Evolutionary conservation across 92 coral and sea anemone genomes (phyloP).

Genomic region (Phenganax stokvisi): DNA sequence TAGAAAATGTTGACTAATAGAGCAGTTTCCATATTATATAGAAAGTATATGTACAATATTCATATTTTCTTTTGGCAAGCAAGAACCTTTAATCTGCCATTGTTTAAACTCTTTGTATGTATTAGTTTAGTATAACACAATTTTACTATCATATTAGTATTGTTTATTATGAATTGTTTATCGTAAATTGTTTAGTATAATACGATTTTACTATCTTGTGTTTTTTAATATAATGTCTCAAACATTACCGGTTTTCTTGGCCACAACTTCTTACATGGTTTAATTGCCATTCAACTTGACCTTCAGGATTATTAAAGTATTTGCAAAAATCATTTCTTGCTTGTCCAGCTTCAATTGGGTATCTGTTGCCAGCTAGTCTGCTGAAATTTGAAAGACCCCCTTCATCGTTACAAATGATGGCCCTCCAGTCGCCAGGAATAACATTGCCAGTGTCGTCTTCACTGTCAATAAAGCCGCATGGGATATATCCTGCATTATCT

Average conservation of each 20-base stretch:
- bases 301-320: conserved; percentile 23
- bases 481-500: conserved; percentile 37
- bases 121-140: too few relatives aligned
- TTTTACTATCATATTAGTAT: not conserved
- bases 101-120: too few relatives aligned
- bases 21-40: too few relatives aligned
- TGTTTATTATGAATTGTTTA: too few relatives aligned
- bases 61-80: too few relatives aligned
- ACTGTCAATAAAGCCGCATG: conserved; percentile 49
- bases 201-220: not conserved
- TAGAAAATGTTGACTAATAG: too few relatives aligned
- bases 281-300: conserved; percentile 33
- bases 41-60: too few relatives aligned
- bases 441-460: conserved; percentile 34
- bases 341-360: conserved; percentile 32
- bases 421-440: conserved; percentile 50
- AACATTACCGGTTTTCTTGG: not conserved
- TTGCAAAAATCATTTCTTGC: conserved; percentile 29
- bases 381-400: conserved; percentile 23
- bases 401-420: conserved; percentile 9
- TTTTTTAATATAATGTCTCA: not conserved
- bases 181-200: too few relatives aligned
- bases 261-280: conserved; percentile 30
- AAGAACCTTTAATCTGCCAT: too few relatives aligned
- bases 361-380: conserved; percentile 31